Evolutionary conservation across 2,113 vertebrate species (phyloP).

Genomic region (Pelmatolapia mariae): DNA sequence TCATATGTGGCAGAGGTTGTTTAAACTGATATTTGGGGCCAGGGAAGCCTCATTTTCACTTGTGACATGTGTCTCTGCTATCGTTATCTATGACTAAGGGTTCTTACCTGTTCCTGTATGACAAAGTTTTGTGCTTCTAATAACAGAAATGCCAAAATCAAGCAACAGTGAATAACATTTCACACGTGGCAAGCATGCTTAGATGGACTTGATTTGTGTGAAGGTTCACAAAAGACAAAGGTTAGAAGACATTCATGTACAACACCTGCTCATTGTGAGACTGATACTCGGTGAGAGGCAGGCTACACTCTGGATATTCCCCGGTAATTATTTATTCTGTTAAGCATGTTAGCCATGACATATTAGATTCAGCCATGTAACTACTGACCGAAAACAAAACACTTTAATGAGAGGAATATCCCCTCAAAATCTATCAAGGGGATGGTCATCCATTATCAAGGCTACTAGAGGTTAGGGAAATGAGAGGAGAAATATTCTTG

Average conservation of each 20-base stretch:
- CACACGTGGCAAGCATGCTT: not conserved
- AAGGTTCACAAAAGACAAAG: not conserved
- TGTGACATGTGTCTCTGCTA: not conserved
- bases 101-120: not conserved
- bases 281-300: not conserved
- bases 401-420: not conserved
- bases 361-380: not conserved
- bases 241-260: not conserved
- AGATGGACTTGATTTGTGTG: not conserved
- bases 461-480: conserved; percentile 49
- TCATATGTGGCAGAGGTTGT: not conserved
- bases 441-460: conserved; percentile 36
- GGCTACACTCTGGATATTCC: not conserved
- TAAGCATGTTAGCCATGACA: not conserved
- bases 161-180: not conserved
- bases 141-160: not conserved
- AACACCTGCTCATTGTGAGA: not conserved
- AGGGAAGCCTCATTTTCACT: not conserved
- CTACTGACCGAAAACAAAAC: not conserved
- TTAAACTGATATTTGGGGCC: not conserved
- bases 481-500: conserved; percentile 30
- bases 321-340: not conserved
- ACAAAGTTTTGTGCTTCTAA: not conserved
- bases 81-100: not conserved
- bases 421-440: not conserved